Conservation (phyloP, 2,888 invertebrate genomes). For the Seladonia tumulorum region DNA sequence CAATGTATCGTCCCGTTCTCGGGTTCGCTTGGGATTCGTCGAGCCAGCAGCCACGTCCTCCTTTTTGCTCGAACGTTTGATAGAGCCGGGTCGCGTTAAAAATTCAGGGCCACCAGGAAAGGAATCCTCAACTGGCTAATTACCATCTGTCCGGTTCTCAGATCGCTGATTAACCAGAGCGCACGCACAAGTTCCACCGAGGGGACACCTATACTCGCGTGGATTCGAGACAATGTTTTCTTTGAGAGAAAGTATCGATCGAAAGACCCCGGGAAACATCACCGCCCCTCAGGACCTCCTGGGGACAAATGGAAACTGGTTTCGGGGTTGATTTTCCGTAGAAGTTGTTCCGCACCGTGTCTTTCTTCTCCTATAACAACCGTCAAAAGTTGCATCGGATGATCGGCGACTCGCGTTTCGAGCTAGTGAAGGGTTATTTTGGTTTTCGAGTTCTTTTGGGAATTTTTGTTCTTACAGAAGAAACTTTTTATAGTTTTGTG, state of each 20-base stretch:
- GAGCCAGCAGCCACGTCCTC: slow-evolving; percentile 49
- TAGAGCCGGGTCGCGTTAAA: background rate
- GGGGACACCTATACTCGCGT: background rate
- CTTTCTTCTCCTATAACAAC: background rate
- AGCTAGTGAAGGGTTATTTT: background rate
- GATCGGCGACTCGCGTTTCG: background rate
- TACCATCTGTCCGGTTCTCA: background rate
- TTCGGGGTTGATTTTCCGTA: slow-evolving; percentile 33
- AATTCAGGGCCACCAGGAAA: background rate
- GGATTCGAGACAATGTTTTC: slow-evolving; percentile 44
- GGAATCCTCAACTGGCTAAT: slow-evolving; percentile 16
- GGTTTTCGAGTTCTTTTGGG: background rate
- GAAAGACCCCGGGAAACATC: slow-evolving; percentile 21
- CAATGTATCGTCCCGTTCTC: slow-evolving; percentile 37
- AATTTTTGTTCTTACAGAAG: no score
- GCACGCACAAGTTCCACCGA: background rate
- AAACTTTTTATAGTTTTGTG: no score
- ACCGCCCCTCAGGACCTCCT: background rate
- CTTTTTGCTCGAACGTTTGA: slow-evolving; percentile 18
- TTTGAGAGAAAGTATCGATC: slow-evolving; percentile 55
- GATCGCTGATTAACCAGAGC: background rate
- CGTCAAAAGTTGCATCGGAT: background rate
- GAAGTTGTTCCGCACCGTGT: slow-evolving; percentile 18
- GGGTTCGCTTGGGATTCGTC: slow-evolving; percentile 65
- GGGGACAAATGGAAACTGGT: slow-evolving; percentile 3